Conservation (phyloP, 2,113 vertebrate species). For the Phalacrocorax pelagicus region DNA sequence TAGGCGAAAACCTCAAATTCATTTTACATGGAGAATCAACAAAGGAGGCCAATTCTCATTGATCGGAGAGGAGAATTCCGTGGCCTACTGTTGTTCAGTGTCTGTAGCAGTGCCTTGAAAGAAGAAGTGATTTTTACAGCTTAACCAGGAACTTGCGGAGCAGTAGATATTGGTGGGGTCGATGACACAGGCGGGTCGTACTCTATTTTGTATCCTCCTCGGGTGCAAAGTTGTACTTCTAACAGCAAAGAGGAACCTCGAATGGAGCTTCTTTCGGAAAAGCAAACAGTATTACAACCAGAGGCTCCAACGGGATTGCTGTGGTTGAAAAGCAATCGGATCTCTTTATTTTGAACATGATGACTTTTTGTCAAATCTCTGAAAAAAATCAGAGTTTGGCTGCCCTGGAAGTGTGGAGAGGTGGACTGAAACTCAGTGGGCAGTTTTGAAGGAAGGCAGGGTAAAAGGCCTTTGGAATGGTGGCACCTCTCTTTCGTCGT, state of each 20-base stretch:
- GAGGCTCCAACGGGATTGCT: not conserved
- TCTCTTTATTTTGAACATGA: not conserved
- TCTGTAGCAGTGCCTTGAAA: not conserved
- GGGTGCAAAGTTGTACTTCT: not conserved
- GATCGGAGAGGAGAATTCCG: not conserved
- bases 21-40: not conserved
- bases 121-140: not conserved
- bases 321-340: not conserved
- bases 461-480: not conserved
- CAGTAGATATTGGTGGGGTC: not conserved
- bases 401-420: not conserved
- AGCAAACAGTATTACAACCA: not conserved
- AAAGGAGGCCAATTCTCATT: not conserved
- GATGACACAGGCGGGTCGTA: accelerated
- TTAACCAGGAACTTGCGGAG: not conserved
- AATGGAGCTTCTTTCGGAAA: not conserved
- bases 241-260: not conserved
- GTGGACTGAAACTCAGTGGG: not conserved
- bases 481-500: accelerated
- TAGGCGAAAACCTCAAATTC: not conserved
- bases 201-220: not conserved
- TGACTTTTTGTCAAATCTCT: not conserved
- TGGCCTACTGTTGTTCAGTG: not conserved
- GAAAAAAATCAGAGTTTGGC: not conserved
- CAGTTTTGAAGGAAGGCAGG: not conserved